Base-by-base conservation (phyloP, 2,888 invertebrate species). In the Poecilobothrus nobilitatus region DNA sequence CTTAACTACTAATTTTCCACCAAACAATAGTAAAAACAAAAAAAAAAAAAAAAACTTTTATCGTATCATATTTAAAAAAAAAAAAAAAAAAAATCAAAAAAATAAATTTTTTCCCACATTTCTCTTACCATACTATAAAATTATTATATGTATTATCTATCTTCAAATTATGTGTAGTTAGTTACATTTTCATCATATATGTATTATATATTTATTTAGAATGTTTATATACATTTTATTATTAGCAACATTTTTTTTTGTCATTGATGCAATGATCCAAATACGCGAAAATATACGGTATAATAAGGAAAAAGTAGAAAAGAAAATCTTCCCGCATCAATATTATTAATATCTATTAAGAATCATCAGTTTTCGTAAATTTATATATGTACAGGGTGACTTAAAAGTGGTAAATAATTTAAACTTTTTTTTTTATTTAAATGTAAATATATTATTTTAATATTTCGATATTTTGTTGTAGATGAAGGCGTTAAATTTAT, bases 241-340 rank as follows among this genome's bases (percentile, higher is more conserved):
- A n/a, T 53, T 9, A 41, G 7, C 41, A 53, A n/a, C n/a, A 53
- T 53, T 53, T 6, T 53, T 53, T 53, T 2, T 53, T 53, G 53
- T 53, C 53, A 53, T 53, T 12, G 53, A 53, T 53, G 53, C 53
- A 15, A 53, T 53, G 53, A 53, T 53, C 53, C 53, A 53, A 53
- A 53, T 53, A 53, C 18, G 53, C 53, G 53, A 53, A 53, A 53
- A 12, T 4, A 27, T 4, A 27, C 27, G 27, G 27, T 27, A 27
- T 27, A 27, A 27, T 27, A 27, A 27, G 27, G 27, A 27, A 27
- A 27, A 27, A 27, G 2, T 27, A 5, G 5, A 53, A 53, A 12
- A 53, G 53, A 53, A 53, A 53, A 53, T 53, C 53, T 53, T 53
- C 53, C 53, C 53, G 53, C 53, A 53, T 53, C 53, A 53, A 18